Conservation (phyloP, 2,113 vertebrate species). For the Menura novaehollandiae region DNA sequence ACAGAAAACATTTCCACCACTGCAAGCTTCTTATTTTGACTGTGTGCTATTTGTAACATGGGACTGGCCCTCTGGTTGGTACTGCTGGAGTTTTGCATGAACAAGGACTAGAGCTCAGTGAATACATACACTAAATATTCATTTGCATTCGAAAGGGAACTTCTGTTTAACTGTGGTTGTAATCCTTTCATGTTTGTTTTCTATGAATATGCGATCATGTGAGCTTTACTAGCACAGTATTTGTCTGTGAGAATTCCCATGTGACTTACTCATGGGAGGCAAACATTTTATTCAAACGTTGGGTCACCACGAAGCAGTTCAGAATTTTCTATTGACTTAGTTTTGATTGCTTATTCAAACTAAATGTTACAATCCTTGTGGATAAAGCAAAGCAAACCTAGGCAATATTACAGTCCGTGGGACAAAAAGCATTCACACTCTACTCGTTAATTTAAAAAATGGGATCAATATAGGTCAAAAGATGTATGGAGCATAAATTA, state of each 20-base stretch:
- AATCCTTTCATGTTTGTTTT: constrained; percentile 34
- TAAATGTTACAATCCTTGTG: neutral
- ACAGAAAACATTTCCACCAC: neutral
- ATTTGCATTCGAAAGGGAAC: constrained; percentile 11
- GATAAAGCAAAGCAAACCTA: neutral
- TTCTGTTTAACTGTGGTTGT: neutral
- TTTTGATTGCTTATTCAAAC: neutral
- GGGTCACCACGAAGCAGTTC: neutral
- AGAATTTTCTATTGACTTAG: neutral
- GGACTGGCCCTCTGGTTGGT: neutral
- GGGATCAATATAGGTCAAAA: neutral
- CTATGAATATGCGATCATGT: neutral
- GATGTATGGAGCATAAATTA: neutral
- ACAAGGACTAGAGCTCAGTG: neutral
- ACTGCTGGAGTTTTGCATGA: neutral
- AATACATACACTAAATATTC: neutral
- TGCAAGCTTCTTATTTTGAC: neutral
- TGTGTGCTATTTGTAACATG: neutral
- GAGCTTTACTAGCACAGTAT: neutral
- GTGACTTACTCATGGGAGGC: neutral
- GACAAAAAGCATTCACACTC: neutral
- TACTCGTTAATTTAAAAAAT: neutral
- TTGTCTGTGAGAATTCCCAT: constrained; percentile 10
- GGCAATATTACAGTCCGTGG: neutral
- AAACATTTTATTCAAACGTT: neutral